A percentile compares a stretch with the other conserved stretches of the same genome.
Evolutionary conservation across 2,113 vertebrate species (phyloP).

Genomic region (Campylomormyrus tamandua): DNA sequence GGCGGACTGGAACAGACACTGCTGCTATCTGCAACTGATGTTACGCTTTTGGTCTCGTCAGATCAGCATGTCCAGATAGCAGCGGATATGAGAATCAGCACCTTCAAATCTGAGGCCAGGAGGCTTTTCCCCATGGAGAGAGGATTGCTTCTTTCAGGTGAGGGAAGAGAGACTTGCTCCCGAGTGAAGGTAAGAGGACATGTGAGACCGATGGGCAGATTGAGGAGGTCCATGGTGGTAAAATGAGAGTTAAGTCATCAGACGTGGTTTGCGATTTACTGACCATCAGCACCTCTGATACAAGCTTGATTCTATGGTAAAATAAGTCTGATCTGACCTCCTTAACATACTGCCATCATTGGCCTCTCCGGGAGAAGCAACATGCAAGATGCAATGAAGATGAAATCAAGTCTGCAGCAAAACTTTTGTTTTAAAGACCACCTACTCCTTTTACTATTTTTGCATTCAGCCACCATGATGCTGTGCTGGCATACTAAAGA

Average conservation of each 20-base stretch:
- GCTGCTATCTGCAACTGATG: too few relatives aligned
- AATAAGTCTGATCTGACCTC: background rate
- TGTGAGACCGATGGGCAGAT: background rate
- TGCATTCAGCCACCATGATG: background rate
- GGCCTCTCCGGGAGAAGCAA: background rate
- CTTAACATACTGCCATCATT: background rate
- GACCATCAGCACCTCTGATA: background rate
- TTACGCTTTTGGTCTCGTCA: background rate
- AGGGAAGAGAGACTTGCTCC: background rate
- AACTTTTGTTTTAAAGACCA: background rate
- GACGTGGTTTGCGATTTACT: background rate
- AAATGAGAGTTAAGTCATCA: background rate
- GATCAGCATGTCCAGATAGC: background rate
- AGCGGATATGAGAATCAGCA: background rate
- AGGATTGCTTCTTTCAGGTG: background rate
- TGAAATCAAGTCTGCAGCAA: background rate
- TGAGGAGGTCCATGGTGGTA: background rate
- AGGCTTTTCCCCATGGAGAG: background rate
- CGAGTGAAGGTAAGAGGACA: background rate
- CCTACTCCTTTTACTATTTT: background rate
- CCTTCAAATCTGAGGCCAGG: background rate
- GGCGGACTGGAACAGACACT: background rate
- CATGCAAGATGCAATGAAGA: background rate
- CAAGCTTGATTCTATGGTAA: background rate
- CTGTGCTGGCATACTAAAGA: background rate